These are phyloP conservation scores for Charaxes varanes DNA, from an alignment of 1,140 invertebrate genomes.

Conservation along the genomic window DNA sequence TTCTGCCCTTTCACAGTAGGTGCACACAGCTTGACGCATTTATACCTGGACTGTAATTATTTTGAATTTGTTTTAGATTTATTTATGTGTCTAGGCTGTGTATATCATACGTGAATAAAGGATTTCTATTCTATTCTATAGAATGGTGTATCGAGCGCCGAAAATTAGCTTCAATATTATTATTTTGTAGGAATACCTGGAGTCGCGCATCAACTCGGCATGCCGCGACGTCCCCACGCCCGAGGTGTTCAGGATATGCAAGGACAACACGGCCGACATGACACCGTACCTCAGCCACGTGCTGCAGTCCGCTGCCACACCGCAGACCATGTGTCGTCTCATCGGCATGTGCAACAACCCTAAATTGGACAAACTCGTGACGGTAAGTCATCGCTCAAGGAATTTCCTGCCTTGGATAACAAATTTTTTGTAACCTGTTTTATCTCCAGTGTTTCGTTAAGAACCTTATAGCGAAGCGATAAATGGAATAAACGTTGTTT, in stretches of 20 bases:
- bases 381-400: slow-evolving; percentile 18
- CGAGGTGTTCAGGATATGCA: slow-evolving; percentile 34
- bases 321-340: slow-evolving; percentile 51
- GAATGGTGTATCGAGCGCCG: no score
- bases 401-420: not conserved
- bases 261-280: slow-evolving; percentile 39
- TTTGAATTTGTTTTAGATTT: no score
- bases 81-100: no score
- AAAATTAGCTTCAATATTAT: no score
- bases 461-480: no score
- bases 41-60: no score
- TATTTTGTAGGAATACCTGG: slow-evolving; percentile 54
- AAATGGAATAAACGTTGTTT: no score
- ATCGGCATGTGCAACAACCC: slow-evolving; percentile 56
- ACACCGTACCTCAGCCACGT: slow-evolving; percentile 43
- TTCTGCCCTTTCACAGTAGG: no score
- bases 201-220: slow-evolving; percentile 31
- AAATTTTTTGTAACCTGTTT: not conserved
- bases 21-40: no score
- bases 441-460: not conserved
- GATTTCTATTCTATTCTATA: no score
- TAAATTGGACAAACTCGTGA: slow-evolving; percentile 37
- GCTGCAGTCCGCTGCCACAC: slow-evolving; percentile 33
- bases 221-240: slow-evolving; percentile 39
- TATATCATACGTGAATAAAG: no score